These are phyloP conservation scores for Bicyclus anynana DNA, from an alignment of 1,140 invertebrate species.

Conservation along the genomic window DNA sequence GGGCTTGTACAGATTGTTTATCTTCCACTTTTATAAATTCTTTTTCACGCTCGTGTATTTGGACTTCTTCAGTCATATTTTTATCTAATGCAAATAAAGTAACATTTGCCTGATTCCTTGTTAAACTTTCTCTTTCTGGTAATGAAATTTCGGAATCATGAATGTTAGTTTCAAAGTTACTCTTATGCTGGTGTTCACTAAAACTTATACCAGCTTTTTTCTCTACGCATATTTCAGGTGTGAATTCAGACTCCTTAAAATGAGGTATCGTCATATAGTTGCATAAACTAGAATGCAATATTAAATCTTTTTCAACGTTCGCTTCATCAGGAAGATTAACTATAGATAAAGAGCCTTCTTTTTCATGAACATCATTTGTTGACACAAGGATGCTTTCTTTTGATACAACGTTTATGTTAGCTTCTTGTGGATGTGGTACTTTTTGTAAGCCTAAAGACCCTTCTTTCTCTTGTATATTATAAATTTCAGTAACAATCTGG, in stretches of 20 bases:
- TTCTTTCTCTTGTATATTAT: slow-evolving; percentile 82
- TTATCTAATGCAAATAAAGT: slow-evolving; percentile 68
- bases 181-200: slow-evolving; percentile 78
- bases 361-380: slow-evolving; percentile 79
- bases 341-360: slow-evolving; percentile 78
- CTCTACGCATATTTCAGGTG: slow-evolving; percentile 58
- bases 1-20: slow-evolving; percentile 36
- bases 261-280: slow-evolving; percentile 79
- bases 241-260: slow-evolving; percentile 78
- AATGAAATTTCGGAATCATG: slow-evolving; percentile 78
- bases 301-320: slow-evolving; percentile 77
- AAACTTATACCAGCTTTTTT: slow-evolving; percentile 78
- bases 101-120: slow-evolving; percentile 42
- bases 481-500: slow-evolving; percentile 81
- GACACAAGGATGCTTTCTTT: slow-evolving; percentile 81
- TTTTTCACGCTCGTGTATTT: slow-evolving; percentile 56
- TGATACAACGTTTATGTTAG: slow-evolving; percentile 78
- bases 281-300: slow-evolving; percentile 78
- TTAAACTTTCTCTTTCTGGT: slow-evolving; percentile 36
- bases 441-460: slow-evolving; percentile 73
- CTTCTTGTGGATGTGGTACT: slow-evolving; percentile 79
- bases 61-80: slow-evolving; percentile 64
- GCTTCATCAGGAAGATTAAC: slow-evolving; percentile 69
- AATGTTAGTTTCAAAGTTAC: slow-evolving; percentile 77
- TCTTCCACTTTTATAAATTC: slow-evolving; percentile 41